Conservation (phyloP, 1,140 invertebrate species). For the Drosophila bocki region DNA sequence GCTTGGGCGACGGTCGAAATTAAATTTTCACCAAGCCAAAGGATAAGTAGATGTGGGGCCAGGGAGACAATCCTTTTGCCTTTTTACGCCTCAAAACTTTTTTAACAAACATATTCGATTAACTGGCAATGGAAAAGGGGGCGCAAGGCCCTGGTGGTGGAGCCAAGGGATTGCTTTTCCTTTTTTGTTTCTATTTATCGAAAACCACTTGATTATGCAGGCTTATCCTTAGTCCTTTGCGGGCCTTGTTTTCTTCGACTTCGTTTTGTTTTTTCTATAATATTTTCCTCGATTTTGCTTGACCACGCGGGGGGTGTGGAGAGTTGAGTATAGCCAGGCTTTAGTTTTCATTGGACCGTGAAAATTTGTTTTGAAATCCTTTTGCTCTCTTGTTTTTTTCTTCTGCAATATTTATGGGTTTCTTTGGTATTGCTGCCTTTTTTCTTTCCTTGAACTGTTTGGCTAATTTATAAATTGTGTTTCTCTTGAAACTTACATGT, state of each 20-base stretch:
- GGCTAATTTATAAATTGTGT: constrained; percentile 79
- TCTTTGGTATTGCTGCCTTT: constrained; percentile 37
- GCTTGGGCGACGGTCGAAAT: constrained; percentile 44
- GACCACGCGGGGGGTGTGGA: constrained; percentile 6
- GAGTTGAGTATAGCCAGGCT: constrained; percentile 12
- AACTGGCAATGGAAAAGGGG: constrained; percentile 52
- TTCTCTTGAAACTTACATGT: constrained; percentile 52
- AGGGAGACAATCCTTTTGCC: constrained; percentile 36
- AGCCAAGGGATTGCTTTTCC: constrained; percentile 21
- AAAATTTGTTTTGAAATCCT: constrained; percentile 78
- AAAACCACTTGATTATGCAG: constrained; percentile 84
- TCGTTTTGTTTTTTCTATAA: constrained; percentile 50
- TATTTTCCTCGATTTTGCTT: constrained; percentile 33
- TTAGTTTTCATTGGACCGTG: constrained; percentile 67
- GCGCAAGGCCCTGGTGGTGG: not conserved
- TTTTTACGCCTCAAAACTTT: constrained; percentile 82
- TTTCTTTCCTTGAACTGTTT: constrained; percentile 16
- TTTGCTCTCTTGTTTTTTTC: constrained; percentile 45
- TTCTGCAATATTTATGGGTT: constrained; percentile 76
- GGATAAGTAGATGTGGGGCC: constrained; percentile 30
- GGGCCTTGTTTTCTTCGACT: constrained; percentile 38
- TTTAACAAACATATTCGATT: constrained; percentile 83
- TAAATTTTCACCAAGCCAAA: constrained; percentile 64
- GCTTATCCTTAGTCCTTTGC: constrained; percentile 67
- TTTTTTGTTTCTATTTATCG: constrained; percentile 76